Base-by-base conservation (phyloP, 2,888 invertebrate species). In the Amphipoea oculea region DNA sequence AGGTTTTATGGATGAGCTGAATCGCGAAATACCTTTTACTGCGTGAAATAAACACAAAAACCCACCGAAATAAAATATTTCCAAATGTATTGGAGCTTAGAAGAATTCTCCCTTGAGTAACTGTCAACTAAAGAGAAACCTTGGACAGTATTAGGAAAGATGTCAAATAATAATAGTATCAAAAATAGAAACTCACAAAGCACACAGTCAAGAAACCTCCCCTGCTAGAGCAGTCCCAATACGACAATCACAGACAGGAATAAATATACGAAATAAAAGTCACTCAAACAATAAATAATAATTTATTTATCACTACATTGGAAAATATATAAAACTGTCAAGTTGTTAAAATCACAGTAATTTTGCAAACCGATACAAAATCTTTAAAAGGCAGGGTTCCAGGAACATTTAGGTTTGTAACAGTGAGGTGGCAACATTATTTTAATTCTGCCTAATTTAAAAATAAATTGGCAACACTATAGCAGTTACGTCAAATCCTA, bases 291-390 rank as follows among this genome's bases (percentile, higher is more conserved):
- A 92, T 92, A 92, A 92, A 93, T 93, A 93, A 90, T 88, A 85
- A 89, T 89, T 90, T 88, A 90, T 89, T 92, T 90, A 87, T 87
- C 73, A 83, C 86, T 90, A 89, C 80, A 86, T 89, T 90, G 90
- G 83, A 90, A 91, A 92, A 92, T 92, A 91, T 89, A 91, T 91
- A 92, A 92, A 93, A 92, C 84, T 89, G 89, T 89, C 87, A 91
- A 90, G 88, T 89, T 82, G 80, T 79, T 88, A 88, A 86, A 91
- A 93, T 92, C 92, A 93, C 92, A 93, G 91, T 89, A 90, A 90
- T 89, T 91, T 91, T 84, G 89, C 80, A 90, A 83, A 87, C 77
- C 79, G 57, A 75, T 81, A 73, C 60, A 79, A 78, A 12, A 66
- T 84, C 29, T 75, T 73, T 73, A 73, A 67, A 83, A 63, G 11